phyloP scores from a whole-genome alignment of 1,140 invertebrate genomes.

The Brachionus koreanus region DNA sequence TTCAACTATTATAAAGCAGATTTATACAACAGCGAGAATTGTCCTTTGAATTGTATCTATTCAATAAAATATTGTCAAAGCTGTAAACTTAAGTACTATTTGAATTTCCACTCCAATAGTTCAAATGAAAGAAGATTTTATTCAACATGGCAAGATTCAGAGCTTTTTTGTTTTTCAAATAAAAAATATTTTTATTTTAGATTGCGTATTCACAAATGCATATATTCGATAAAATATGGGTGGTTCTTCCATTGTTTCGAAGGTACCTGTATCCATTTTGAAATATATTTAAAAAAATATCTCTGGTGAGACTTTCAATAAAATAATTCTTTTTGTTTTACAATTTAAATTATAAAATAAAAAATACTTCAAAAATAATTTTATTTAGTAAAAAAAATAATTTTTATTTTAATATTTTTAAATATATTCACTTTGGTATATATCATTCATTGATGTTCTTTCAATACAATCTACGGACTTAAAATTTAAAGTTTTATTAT shows the following conservation, averaged over 20 bases:
- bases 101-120: not conserved
- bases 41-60: not conserved
- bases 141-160: not conserved
- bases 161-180: not conserved
- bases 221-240: not conserved
- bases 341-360: not conserved
- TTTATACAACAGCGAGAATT: not conserved
- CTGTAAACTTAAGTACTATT: not conserved
- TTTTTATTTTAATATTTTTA: not conserved
- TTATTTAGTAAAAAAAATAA: not conserved
- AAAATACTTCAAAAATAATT: not conserved
- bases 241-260: not conserved
- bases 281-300: not conserved
- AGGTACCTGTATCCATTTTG: too few relatives aligned
- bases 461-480: too few relatives aligned
- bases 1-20: not conserved
- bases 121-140: not conserved
- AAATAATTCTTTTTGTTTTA: too few relatives aligned
- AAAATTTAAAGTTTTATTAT: too few relatives aligned
- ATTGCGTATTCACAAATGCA: not conserved
- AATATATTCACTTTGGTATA: not conserved
- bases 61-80: not conserved
- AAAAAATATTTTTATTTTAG: too few relatives aligned
- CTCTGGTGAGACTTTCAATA: not conserved
- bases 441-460: too few relatives aligned